These are phyloP conservation scores for Grammomys dolichurus DNA, from an alignment of 2,113 vertebrate species.

Conservation along the genomic window DNA sequence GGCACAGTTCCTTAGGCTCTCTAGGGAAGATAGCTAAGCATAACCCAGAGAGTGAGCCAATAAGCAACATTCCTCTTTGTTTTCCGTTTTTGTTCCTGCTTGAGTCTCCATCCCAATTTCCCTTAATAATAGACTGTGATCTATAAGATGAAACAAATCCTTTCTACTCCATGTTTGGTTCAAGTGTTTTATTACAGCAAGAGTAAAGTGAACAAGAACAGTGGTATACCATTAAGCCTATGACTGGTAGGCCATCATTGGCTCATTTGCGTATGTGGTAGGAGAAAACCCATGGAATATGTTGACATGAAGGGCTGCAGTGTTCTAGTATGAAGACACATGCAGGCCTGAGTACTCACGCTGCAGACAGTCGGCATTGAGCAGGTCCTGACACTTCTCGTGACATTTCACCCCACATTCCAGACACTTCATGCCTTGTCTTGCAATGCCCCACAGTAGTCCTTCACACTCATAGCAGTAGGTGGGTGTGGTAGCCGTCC, in stretches of 20 bases:
- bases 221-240: background rate
- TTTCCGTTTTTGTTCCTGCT: background rate
- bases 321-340: background rate
- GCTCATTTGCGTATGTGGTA: background rate
- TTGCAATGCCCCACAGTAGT: constrained; percentile 97
- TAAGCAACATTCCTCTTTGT: background rate
- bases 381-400: constrained; percentile 98
- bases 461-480: constrained; percentile 99
- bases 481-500: constrained; percentile 98
- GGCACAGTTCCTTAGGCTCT: background rate
- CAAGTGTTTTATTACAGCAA: background rate
- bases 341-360: constrained; percentile 89
- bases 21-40: background rate
- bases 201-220: too few species aligned
- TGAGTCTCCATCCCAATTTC: background rate
- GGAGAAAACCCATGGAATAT: background rate
- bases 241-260: fast-evolving
- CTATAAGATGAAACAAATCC: background rate
- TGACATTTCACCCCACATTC: constrained; percentile 99
- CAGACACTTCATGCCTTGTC: constrained; percentile 97
- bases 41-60: background rate
- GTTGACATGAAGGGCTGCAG: background rate
- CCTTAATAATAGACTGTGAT: background rate
- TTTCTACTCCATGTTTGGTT: background rate
- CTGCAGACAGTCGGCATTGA: constrained; percentile 98